Evolutionary conservation across 1,140 invertebrate genomes (phyloP).

Genomic region (Himalopsyche phryganea): DNA sequence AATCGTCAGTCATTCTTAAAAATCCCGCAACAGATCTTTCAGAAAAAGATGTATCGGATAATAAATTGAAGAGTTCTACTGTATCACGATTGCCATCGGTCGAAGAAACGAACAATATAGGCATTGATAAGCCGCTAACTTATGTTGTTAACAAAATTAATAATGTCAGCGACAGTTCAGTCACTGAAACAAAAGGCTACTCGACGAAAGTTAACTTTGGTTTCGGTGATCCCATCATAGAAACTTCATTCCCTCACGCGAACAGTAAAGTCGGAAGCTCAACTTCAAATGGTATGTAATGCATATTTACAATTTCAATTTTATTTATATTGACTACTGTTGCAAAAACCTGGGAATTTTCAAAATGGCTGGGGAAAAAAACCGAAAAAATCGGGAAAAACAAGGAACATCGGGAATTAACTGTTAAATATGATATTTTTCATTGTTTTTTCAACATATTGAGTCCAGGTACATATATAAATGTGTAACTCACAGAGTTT

Average conservation of each 20-base stretch:
- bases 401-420: too few relatives aligned
- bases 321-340: too few relatives aligned
- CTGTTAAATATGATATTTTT: too few relatives aligned
- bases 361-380: too few relatives aligned
- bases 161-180: background rate
- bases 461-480: too few relatives aligned
- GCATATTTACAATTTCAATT: too few relatives aligned
- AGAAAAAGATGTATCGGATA: too few relatives aligned
- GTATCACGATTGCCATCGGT: background rate
- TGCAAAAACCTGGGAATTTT: too few relatives aligned
- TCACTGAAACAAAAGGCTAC: slow-evolving; percentile 43
- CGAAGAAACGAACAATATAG: slow-evolving; percentile 2
- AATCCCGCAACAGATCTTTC: slow-evolving; percentile 20
- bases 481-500: too few relatives aligned
- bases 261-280: slow-evolving; percentile 31
- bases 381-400: too few relatives aligned
- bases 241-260: slow-evolving; percentile 23
- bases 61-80: too few relatives aligned
- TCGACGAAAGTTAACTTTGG: slow-evolving; percentile 58
- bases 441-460: too few relatives aligned
- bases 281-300: slow-evolving; percentile 27
- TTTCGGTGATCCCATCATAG: slow-evolving; percentile 44
- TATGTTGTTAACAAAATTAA: background rate
- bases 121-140: background rate
- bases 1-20: slow-evolving; percentile 46